Evolutionary conservation across 1,140 invertebrate genomes (phyloP).

Genomic region (Brachionus asplanchnoidis): DNA sequence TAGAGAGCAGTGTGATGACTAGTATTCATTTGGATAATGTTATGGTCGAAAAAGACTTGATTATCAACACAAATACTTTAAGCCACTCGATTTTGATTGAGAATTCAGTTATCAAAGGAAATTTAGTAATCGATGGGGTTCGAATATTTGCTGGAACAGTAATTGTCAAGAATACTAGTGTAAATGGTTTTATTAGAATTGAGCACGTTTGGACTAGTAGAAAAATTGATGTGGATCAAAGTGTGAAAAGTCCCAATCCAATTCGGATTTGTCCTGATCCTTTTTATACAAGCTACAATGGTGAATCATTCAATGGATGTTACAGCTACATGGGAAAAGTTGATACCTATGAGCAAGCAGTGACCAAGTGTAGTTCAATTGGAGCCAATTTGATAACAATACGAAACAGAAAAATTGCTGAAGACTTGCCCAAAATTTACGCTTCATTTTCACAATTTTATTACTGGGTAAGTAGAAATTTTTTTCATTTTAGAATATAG

Average conservation of each 20-base stretch:
- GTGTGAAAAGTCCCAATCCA: not conserved
- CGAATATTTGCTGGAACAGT: not conserved
- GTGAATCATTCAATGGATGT: not conserved
- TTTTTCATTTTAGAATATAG: not conserved
- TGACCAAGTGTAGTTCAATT: not conserved
- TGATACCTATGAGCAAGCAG: not conserved
- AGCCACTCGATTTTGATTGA: not conserved
- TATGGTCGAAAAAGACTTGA: not conserved
- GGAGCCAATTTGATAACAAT: not conserved
- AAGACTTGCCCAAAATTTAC: not conserved
- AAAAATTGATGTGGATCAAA: not conserved
- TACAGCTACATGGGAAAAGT: not conserved
- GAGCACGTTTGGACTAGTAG: not conserved
- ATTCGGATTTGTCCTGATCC: not conserved
- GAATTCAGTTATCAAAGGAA: not conserved
- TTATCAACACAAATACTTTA: not conserved
- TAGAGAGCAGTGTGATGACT: not conserved
- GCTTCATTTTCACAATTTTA: not conserved
- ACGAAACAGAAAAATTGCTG: not conserved
- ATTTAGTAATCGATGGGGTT: not conserved
- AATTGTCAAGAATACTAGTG: not conserved
- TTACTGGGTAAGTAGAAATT: not conserved
- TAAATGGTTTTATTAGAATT: slow-evolving; percentile 4
- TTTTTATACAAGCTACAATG: not conserved
- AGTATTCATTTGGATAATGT: not conserved